A percentile compares a stretch with the other conserved stretches of the same genome.
Conservation (phyloP, 2,888 invertebrate genomes). For the Lordiphosa fenestrarum region DNA sequence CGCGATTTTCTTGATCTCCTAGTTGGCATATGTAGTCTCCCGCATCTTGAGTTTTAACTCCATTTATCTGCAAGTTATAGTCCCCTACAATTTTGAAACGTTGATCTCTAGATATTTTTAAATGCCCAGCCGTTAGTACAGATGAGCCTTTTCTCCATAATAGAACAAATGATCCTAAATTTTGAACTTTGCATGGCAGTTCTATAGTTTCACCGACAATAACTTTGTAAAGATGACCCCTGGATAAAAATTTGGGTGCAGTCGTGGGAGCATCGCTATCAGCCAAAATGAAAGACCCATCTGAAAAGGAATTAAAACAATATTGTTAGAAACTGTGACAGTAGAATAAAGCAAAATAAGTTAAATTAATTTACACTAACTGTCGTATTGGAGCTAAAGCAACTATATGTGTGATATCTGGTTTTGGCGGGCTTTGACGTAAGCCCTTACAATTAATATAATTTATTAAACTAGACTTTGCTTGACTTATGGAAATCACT, state of each 20-base stretch:
- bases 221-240: conserved; percentile 88
- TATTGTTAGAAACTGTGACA: conserved; percentile 22
- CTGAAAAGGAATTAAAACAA: conserved; percentile 33
- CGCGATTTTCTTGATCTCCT: conserved; percentile 85
- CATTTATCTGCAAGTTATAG: conserved; percentile 86
- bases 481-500: no score
- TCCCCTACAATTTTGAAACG: conserved; percentile 86
- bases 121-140: conserved; percentile 86
- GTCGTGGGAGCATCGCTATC: conserved; percentile 77
- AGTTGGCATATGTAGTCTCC: conserved; percentile 88
- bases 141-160: conserved; percentile 87
- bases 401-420: no score
- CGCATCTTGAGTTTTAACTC: conserved; percentile 87
- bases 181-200: conserved; percentile 90
- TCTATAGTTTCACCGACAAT: conserved; percentile 89
- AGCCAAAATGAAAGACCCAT: conserved; percentile 61
- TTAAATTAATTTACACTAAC: no score
- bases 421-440: no score
- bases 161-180: conserved; percentile 85
- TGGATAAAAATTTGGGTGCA: conserved; percentile 87
- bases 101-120: conserved; percentile 86
- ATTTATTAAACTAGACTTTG: no score
- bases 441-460: no score
- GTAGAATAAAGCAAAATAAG: no score
- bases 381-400: no score